Evolutionary conservation across 2,797 vertebrate species (phyloP).

Genomic region (Neosalanx taihuensis): DNA sequence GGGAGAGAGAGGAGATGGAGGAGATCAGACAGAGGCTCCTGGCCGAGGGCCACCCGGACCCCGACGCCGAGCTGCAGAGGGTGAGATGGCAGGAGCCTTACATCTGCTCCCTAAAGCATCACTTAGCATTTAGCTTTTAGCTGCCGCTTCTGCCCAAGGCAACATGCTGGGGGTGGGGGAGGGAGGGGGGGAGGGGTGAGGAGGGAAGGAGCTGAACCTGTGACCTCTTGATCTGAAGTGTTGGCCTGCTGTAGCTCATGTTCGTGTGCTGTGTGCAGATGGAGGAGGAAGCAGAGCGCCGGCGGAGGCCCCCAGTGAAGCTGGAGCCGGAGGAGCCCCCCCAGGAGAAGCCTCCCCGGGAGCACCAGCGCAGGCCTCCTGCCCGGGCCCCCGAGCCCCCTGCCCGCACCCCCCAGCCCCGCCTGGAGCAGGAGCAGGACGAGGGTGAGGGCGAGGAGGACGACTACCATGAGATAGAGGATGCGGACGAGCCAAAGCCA

Average conservation of each 20-base stretch:
- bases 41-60: constrained; percentile 96
- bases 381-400: constrained; percentile 69
- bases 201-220: no score
- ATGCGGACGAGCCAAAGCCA: constrained; percentile 86
- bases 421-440: constrained; percentile 69
- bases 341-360: constrained; percentile 79
- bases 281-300: constrained; percentile 95
- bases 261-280: constrained; percentile 70
- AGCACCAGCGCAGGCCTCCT: constrained; percentile 77
- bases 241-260: background rate
- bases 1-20: constrained; percentile 96
- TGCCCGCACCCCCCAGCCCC: constrained; percentile 62
- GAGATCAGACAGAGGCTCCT: constrained; percentile 96
- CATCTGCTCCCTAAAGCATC: no score
- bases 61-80: constrained; percentile 95
- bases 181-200: no score
- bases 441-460: constrained; percentile 63
- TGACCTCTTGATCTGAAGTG: no score
- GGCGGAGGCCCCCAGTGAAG: constrained; percentile 88
- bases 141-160: no score
- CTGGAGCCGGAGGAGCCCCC: constrained; percentile 79
- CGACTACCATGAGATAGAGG: constrained; percentile 81
- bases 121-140: background rate
- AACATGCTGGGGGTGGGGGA: no score
- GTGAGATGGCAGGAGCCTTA: constrained; percentile 61